Evolutionary conservation across 2,797 vertebrate species (phyloP).

Genomic region (Acipenser oxyrinchus): DNA sequence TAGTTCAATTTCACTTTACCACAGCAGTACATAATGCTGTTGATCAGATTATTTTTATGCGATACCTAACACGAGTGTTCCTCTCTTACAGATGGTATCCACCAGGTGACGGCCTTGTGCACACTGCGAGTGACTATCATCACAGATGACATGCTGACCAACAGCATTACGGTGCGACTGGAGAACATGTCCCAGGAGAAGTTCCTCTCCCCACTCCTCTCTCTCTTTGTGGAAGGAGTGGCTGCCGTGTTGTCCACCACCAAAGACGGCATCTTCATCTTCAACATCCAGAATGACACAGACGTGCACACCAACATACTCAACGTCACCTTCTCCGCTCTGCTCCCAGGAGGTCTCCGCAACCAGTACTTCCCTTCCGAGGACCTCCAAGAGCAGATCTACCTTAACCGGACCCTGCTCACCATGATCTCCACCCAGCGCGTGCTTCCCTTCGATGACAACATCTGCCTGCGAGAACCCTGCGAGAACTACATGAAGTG

Average conservation of each 20-base stretch:
- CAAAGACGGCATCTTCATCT: slow-evolving; percentile 81
- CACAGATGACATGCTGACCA: slow-evolving; percentile 94
- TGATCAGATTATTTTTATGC: too few relatives aligned
- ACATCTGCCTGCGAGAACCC: slow-evolving; percentile 94
- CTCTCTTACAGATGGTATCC: slow-evolving; percentile 68
- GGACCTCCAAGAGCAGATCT: slow-evolving; percentile 94
- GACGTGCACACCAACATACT: slow-evolving; percentile 86
- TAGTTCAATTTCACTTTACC: too few relatives aligned
- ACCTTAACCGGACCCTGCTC: slow-evolving; percentile 88
- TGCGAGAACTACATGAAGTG: slow-evolving; percentile 99
- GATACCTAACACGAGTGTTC: too few relatives aligned
- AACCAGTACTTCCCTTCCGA: slow-evolving; percentile 84
- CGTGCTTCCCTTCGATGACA: slow-evolving; percentile 94
- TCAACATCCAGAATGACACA: slow-evolving; percentile 93
- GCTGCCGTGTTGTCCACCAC: slow-evolving; percentile 84
- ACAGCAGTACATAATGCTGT: too few relatives aligned
- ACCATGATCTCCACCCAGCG: slow-evolving; percentile 80
- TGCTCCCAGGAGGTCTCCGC: slow-evolving; percentile 70
- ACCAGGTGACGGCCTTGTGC: slow-evolving; percentile 69
- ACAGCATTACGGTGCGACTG: slow-evolving; percentile 94
- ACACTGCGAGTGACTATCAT: slow-evolving; percentile 90
- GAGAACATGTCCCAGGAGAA: slow-evolving; percentile 98
- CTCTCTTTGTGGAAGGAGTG: slow-evolving; percentile 84
- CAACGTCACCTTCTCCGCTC: slow-evolving; percentile 89
- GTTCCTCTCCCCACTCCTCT: slow-evolving; percentile 86